Base-by-base conservation (phyloP, 2,888 invertebrate species). In the Cheilosia scutellata region DNA sequence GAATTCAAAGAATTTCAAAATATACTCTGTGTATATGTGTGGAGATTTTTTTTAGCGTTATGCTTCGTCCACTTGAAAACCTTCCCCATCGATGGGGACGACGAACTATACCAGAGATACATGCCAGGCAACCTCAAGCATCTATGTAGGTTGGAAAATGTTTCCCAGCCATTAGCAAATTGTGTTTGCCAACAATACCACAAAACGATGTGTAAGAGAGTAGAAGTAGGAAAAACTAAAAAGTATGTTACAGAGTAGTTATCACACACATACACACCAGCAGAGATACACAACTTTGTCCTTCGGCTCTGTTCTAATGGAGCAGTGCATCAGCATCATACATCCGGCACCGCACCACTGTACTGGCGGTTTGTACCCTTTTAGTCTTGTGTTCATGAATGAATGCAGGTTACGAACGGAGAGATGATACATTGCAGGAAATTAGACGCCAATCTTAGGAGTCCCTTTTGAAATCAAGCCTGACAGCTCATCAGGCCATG, bases 141-240 rank as follows among this genome's bases (percentile, higher is more conserved):
- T n/a, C 20, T 16, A 16, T 29, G 47, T 16, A 47, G 60, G 49
- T 71, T 72, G 65, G 71, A 79, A 37, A 65, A 71, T 72, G 31
- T 58, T 72, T 65, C 72, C 51, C 51, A 51, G 27, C 51, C 79
- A 79, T 79, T 79, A 79, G 79, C 44, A 79, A 79, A 79, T 79
- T 79, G 79, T 72, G 58, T 72, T 79, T 79, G 72, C 79, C 65
- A 72, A 62, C 79, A 65, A 65, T 65, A 65, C 65, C 65, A 29
- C 79, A 79, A 49, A 60, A 68, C 60, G 68, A 76, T 60, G 60
- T 40, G 68, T 31, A 49, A 47, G 57, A 20, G 27, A 20, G 29
- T 9, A 13, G 9, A 11, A 42, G 20, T 1, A 20, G 25, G 44
- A 44, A 65, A 47, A 63, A 47, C 31, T 55, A 16, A 47, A 65